Conservation (phyloP, 2,888 invertebrate genomes). For the Diarsia mendica region DNA sequence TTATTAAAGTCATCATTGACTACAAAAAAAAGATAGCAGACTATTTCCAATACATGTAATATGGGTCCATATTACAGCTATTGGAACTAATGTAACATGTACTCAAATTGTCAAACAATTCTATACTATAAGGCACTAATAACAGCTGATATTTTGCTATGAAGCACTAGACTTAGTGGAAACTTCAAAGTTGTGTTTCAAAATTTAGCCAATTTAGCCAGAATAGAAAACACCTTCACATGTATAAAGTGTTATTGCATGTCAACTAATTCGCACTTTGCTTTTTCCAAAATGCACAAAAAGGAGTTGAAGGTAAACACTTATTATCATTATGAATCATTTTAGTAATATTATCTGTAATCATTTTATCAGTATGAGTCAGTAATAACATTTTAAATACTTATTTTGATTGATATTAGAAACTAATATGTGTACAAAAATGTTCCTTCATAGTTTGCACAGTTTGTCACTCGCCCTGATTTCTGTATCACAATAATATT, state of each 20-base stretch:
- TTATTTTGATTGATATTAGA: neutral
- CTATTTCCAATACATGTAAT: neutral
- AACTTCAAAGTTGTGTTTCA: neutral
- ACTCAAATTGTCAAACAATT: neutral
- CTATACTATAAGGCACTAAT: neutral
- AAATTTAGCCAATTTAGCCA: constrained; percentile 10
- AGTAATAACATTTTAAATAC: constrained; percentile 27
- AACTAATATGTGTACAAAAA: neutral
- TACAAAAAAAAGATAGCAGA: neutral
- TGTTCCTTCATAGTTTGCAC: neutral
- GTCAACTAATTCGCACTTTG: constrained; percentile 81
- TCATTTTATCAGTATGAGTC: constrained; percentile 47
- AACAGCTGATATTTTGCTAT: constrained; percentile 9
- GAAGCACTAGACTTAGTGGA: neutral
- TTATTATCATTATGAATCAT: constrained; percentile 55
- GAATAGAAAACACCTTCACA: constrained; percentile 42
- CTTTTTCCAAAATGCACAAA: constrained; percentile 81
- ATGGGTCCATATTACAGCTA: neutral
- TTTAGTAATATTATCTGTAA: constrained; percentile 47
- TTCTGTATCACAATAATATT: constrained; percentile 17
- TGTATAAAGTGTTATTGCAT: constrained; percentile 55
- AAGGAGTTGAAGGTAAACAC: constrained; percentile 88
- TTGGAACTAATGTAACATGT: neutral
- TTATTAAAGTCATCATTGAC: neutral
- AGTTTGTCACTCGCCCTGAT: constrained; percentile 10